Base-by-base conservation (phyloP, 1,140 invertebrate species). In the Paramacrobiotus metropolitanus region DNA sequence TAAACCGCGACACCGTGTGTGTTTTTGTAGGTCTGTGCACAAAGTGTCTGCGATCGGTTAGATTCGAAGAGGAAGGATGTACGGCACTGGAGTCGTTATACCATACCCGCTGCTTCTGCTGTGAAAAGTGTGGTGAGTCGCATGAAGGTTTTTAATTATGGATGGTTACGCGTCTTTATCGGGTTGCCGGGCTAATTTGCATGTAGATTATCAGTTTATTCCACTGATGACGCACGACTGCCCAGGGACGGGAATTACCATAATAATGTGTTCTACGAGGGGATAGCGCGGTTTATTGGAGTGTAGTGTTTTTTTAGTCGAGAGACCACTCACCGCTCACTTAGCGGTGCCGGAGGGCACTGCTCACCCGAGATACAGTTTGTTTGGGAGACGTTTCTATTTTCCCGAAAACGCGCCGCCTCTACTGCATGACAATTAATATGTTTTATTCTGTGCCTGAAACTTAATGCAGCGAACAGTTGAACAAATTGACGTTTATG, bases 81-180 rank as follows among this genome's bases (percentile, higher is more conserved):
- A 91, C 88, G 18, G 92, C 92, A 1, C 91, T 96, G 85, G 87
- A 90, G 66, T 83, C 91, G 70, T 81, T 95, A 55, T 97, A 90
- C 70, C 93, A 98, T 72, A 87, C 94, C 29, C 77, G 79, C 64
- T 98, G 94, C 70, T 98, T 98, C 69, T 84, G 83, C 30, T 98
- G 93, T 70, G 81, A 82, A 66, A 80, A 83, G 60, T 97, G 93
- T 71, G 83, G 74, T 76, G 67, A 72, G 75, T 40, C n/a, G n/a
- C 9, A 40, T 9, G 34, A 40, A 15, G 34, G 34, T 40, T n/a
- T 9, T 40, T 40, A 15, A 15, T n/a, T 40, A n/a, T 40, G 9
- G 34, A 40, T n/a, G n/a, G n/a, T 40, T 40, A 15, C 34, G n/a
- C 9, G 9, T 40, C 34, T n/a, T 40, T 40, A 40, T 40, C n/a